These are phyloP conservation scores for Nomada fabriciana DNA, from an alignment of 2,888 invertebrate species.

Conservation along the genomic window DNA sequence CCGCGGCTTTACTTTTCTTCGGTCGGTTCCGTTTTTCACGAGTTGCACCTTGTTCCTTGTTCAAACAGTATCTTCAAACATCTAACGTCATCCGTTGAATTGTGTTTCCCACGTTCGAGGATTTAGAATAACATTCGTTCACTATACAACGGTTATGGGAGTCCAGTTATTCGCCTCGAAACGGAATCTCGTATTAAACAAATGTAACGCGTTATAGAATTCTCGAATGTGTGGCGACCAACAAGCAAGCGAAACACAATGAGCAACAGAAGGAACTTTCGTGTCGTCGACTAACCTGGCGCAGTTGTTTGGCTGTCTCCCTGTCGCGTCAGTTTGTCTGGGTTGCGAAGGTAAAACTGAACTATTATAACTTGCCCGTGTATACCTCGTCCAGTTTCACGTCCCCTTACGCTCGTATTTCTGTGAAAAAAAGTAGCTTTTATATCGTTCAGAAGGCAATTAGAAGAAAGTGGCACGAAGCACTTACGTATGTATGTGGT, in stretches of 20 bases:
- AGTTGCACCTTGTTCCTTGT: not conserved
- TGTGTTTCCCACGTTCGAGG: not conserved
- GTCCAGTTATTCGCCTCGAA: not conserved
- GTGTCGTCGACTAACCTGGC: conserved; percentile 16
- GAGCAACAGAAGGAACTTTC: conserved; percentile 37
- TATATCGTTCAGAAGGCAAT: not conserved
- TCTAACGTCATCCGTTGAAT: not conserved
- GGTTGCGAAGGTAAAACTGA: conserved; percentile 14
- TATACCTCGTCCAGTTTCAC: not conserved
- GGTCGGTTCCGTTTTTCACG: not conserved
- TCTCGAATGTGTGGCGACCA: not conserved
- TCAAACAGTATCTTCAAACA: not conserved
- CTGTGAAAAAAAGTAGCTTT: not conserved
- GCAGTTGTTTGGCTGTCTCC: conserved; percentile 24
- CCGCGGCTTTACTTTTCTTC: not conserved
- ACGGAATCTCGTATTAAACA: conserved; percentile 20
- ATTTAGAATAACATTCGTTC: not conserved
- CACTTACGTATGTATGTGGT: too few species aligned
- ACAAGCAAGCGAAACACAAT: conserved; percentile 23
- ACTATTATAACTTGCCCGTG: conserved; percentile 18
- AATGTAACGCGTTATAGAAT: conserved; percentile 10
- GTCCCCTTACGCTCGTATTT: not conserved
- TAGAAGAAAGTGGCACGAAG: too few species aligned
- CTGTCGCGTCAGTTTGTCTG: conserved; percentile 30
- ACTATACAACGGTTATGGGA: not conserved